Conservation (phyloP, 2,888 invertebrate genomes). For the Melikaiella ostensackeni region DNA sequence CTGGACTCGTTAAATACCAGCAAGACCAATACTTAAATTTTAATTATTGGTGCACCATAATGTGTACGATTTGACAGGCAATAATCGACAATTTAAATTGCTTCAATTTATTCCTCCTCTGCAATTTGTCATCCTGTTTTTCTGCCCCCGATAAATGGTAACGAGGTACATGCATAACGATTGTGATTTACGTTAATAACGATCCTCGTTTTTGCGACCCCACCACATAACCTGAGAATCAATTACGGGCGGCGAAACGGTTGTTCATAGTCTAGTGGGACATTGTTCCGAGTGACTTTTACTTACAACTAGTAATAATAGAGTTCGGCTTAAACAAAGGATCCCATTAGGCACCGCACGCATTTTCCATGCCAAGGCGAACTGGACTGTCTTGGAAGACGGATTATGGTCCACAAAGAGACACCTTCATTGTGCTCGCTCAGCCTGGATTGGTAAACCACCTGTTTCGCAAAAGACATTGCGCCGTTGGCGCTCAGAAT, state of each 20-base stretch:
- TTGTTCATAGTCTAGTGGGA: slow-evolving; percentile 29
- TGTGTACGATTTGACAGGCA: not conserved
- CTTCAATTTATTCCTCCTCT: not conserved
- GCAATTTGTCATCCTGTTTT: slow-evolving; percentile 14
- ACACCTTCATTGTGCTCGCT: slow-evolving; percentile 68
- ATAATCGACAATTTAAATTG: not conserved
- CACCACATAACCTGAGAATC: slow-evolving; percentile 4
- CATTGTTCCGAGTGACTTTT: slow-evolving; percentile 41
- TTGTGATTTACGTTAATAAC: slow-evolving; percentile 13
- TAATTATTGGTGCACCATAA: not conserved
- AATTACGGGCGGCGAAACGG: slow-evolving; percentile 9
- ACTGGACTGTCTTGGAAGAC: slow-evolving; percentile 68
- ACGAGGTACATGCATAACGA: not conserved
- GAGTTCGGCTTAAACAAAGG: slow-evolving; percentile 63
- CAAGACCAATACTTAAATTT: not conserved
- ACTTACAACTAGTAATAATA: slow-evolving; percentile 48
- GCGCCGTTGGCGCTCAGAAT: slow-evolving; percentile 7
- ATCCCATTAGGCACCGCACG: slow-evolving; percentile 64
- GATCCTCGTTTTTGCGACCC: slow-evolving; percentile 1
- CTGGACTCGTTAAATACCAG: too few relatives aligned
- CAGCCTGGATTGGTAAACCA: slow-evolving; percentile 62
- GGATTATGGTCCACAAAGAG: slow-evolving; percentile 71
- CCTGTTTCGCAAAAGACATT: slow-evolving; percentile 70
- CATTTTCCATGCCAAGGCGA: slow-evolving; percentile 75
- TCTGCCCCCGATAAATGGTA: slow-evolving; percentile 15